Evolutionary conservation across 1,140 invertebrate genomes (phyloP), one percentile per base, ranked within the genome.

Genomic region (Nilaparvata lugens): DNA sequence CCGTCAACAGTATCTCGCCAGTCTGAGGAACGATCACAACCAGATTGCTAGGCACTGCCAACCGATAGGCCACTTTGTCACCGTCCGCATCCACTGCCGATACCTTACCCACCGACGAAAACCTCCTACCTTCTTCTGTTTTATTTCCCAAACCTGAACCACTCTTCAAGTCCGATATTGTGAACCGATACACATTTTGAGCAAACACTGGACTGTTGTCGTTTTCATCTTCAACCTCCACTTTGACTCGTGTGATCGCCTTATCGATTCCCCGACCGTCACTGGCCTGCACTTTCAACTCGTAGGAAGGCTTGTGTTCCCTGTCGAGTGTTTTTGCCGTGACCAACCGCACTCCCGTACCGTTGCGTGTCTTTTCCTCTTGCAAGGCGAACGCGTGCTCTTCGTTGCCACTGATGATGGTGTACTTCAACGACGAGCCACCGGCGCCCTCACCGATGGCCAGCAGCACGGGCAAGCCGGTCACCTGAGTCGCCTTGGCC

Each of bases 21-120:
- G 92, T 95, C 76, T 95, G 92, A 0, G 93, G 93, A 0, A 95
- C 89, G 60, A 95, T 86, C 7, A 94, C 87, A 9, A 91, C 81
- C 25, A 87, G 72, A 65, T 89, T 89, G 52, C 82, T 91, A 1
- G 87, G 84, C 1, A 84, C 82, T n/a, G 82, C 78, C 14, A 94
- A 73, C 57, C 85, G 84, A 71, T 93, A 96, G 11, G 89, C 86
- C 4, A 95, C 81, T 62, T 84, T 84, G 74, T 95, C 92, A 5
- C 89, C 90, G 70, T 95, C 93, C 0, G 83, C 87, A 72, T 95
- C 93, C 28, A 78, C 82, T 0, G 92, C 92, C 53, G 81, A 77
- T 1, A 95, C 90, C 66, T 81, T 84, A 0, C 91, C 92, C 52
- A 95, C 80, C 2, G 83, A 84, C 0, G 84, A 81, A 67, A 93